Percentiles rank a stretch among this genome's conserved stretches.
Conservation (phyloP, 2,113 vertebrate genomes). For the Onychostruthus taczanowskii region DNA sequence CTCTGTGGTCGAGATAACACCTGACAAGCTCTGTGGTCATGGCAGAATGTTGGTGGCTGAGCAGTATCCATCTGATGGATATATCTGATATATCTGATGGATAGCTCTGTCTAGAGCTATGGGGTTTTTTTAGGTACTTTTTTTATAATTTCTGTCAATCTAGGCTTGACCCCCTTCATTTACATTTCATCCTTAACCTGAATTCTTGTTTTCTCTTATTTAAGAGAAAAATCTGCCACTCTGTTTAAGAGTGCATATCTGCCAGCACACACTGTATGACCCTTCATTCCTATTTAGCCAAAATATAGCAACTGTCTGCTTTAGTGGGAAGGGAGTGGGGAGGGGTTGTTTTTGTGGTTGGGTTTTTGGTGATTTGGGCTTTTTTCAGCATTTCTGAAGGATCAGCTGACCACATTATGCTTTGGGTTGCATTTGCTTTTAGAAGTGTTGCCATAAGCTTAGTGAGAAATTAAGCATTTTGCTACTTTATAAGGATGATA, state of each 20-base stretch:
- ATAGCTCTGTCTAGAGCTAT: neutral
- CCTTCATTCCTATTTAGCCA: neutral
- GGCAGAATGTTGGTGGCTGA: neutral
- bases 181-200: neutral
- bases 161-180: neutral
- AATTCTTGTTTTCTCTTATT: neutral
- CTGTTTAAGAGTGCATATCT: neutral
- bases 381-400: neutral
- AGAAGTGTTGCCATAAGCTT: neutral
- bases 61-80: neutral
- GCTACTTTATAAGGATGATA: neutral
- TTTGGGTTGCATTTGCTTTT: neutral
- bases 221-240: neutral
- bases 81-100: neutral
- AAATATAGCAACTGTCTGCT: neutral
- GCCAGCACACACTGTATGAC: no score
- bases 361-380: neutral
- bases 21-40: neutral
- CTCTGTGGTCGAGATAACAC: accelerated
- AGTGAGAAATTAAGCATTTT: neutral
- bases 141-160: neutral
- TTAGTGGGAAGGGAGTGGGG: neutral
- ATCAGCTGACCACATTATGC: neutral
- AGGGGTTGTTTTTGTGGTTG: neutral
- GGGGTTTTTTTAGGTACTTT: neutral